Evolutionary conservation across 2,888 invertebrate species (phyloP).

Genomic region (Hetaerina titia): DNA sequence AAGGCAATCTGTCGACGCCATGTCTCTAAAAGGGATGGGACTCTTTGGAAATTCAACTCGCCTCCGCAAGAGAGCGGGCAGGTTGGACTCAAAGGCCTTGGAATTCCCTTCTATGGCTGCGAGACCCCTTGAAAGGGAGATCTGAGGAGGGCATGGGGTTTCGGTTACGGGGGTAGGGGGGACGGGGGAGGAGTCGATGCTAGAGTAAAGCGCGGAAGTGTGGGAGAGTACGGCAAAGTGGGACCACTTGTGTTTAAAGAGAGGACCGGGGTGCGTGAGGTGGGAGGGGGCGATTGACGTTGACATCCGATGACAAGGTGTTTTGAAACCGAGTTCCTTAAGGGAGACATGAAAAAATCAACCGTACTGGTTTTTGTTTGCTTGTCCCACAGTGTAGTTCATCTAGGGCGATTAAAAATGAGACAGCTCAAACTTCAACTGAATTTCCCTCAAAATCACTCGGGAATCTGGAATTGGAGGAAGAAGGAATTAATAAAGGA

Average conservation of each 20-base stretch:
- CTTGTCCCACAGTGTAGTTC: too few species aligned
- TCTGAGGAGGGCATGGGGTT: not conserved
- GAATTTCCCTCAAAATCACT: too few species aligned
- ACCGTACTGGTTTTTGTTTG: too few species aligned
- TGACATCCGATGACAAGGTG: constrained; percentile 27
- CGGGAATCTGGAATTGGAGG: too few species aligned
- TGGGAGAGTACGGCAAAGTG: not conserved
- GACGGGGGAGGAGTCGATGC: not conserved
- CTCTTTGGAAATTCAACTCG: constrained; percentile 65
- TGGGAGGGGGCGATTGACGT: not conserved
- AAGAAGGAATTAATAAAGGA: too few species aligned
- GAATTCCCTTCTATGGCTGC: constrained; percentile 46
- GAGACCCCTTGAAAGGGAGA: constrained; percentile 52
- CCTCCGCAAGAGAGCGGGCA: constrained; percentile 54
- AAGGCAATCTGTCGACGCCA: constrained; percentile 65
- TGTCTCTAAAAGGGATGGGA: constrained; percentile 46
- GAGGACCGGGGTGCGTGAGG: not conserved
- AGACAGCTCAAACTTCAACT: too few species aligned
- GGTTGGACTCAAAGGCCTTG: constrained; percentile 38
- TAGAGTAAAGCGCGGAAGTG: not conserved
- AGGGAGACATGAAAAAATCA: not conserved
- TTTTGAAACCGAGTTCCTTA: not conserved
- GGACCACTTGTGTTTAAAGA: constrained; percentile 43
- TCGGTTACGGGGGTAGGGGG: not conserved
- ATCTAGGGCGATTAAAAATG: too few species aligned